Base-by-base conservation (phyloP, 2,888 invertebrate species). In the Plebejus argus region DNA sequence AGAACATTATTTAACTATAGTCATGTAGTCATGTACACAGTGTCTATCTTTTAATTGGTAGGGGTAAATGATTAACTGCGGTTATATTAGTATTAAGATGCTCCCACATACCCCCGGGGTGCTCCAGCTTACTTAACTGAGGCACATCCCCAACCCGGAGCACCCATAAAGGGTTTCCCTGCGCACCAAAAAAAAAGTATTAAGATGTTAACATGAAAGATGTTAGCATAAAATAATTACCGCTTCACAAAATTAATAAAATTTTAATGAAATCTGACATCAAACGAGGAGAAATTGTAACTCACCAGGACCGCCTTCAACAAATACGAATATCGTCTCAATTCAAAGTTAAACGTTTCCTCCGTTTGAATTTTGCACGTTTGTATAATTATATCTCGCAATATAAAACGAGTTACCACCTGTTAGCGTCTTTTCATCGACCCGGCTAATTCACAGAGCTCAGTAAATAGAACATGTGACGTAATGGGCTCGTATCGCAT, bases 401-500 rank as follows among this genome's bases (percentile, higher is more conserved):
- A 28, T 74, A 49, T 74, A 53, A 28, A 49, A 28, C 23, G 74
- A 53, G 53, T 74, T 45, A 49, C 45, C 74, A 74, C 49, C 74
- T 74, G 74, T 53, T 74, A 49, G 74, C 74, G 45, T 72, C 45
- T 72, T 23, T 49, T 74, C 53, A 74, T 74, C 28, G 49, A 74
- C 53, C 53, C 18, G 35, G 58, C 39, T 76, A 76, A 61, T 61
- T 76, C 20, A 76, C 61, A 76, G 56, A 61, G 76, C 35, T 76
- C 35, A 35, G 35, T 76, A 66, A 66, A 66, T 33, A 66, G 66
- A 33, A 66, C 74, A 74, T 49, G n/a, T 74, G 18, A 49, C 45
- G 49, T 74, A 74, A 53, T 18, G 49, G 15, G 53, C 18, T 28
- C 28, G 45, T 28, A 53, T 53, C 74, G 28, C 12, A 49, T 28